A percentile compares a stretch with the other conserved stretches of the same genome.
Conservation (phyloP, 2,113 vertebrate genomes). For the Eretmochelys imbricata region DNA sequence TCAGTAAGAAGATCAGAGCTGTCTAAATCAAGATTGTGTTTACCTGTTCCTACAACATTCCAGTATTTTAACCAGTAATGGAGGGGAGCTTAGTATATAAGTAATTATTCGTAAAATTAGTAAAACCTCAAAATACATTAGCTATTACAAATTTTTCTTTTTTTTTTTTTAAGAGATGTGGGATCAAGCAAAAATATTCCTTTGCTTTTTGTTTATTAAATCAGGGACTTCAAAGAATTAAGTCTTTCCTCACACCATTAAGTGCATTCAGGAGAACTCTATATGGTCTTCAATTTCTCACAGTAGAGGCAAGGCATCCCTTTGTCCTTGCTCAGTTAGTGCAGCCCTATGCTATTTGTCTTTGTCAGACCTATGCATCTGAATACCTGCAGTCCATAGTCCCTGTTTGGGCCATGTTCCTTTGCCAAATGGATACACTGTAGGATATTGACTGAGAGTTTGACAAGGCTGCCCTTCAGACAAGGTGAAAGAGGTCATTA, state of each 20-base stretch:
- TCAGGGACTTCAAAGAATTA: slow-evolving; percentile 73
- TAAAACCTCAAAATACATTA: slow-evolving; percentile 41
- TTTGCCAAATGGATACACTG: slow-evolving; percentile 82
- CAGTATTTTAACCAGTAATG: slow-evolving; percentile 39
- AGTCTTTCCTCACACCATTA: slow-evolving; percentile 70
- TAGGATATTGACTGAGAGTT: slow-evolving; percentile 74
- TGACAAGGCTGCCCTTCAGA: slow-evolving; percentile 78
- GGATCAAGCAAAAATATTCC: slow-evolving; percentile 66
- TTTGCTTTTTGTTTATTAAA: slow-evolving; percentile 66
- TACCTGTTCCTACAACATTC: background rate
- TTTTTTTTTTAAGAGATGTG: background rate
- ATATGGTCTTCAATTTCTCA: slow-evolving; percentile 70
- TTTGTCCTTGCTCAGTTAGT: slow-evolving; percentile 89
- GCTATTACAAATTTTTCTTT: slow-evolving; percentile 55
- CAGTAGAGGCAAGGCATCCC: slow-evolving; percentile 77
- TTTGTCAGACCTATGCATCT: slow-evolving; percentile 85
- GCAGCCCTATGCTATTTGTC: slow-evolving; percentile 86
- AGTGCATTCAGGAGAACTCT: slow-evolving; percentile 67
- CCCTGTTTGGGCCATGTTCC: slow-evolving; percentile 73
- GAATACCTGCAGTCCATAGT: slow-evolving; percentile 76
- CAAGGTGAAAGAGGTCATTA: slow-evolving; percentile 80
- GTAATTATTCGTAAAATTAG: background rate
- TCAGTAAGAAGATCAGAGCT: background rate
- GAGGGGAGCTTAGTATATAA: slow-evolving; percentile 21
- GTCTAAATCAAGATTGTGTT: background rate